These are phyloP conservation scores for Heliothis subflexa DNA, from an alignment of 1,140 invertebrate species.

Conservation along the genomic window DNA sequence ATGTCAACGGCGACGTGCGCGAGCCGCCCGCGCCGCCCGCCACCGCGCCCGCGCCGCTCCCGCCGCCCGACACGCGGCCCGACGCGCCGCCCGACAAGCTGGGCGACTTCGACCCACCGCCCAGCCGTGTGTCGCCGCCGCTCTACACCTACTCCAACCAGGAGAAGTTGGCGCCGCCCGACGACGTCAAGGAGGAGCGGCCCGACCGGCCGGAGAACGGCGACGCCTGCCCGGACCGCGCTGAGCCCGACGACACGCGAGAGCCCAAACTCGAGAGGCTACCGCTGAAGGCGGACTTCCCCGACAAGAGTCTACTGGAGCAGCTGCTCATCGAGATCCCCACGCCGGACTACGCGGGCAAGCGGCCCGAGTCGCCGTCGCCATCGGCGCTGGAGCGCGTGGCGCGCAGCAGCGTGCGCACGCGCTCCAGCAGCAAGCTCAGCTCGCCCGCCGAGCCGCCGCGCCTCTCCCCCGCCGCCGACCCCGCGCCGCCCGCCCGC, in stretches of 20 bases:
- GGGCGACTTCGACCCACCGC: conserved; percentile 88
- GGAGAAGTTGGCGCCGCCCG: conserved; percentile 83
- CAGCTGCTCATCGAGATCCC: conserved; percentile 93
- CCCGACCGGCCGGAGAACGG: conserved; percentile 68
- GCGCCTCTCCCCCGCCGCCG: conserved; percentile 87
- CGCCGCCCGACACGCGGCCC: conserved; percentile 15
- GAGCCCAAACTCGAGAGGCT: conserved; percentile 72
- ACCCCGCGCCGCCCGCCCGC: conserved; percentile 76
- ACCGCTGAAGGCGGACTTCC: conserved; percentile 84
- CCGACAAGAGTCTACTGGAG: conserved; percentile 89
- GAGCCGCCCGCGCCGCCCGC: conserved; percentile 43
- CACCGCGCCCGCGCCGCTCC: background rate
- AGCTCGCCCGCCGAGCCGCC: conserved; percentile 90
- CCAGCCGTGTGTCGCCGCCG: conserved; percentile 90
- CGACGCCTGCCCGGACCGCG: conserved; percentile 52
- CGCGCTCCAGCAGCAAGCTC: conserved; percentile 90
- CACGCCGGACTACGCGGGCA: conserved; percentile 86
- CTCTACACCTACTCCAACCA: conserved; percentile 93
- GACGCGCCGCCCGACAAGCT: conserved; percentile 60
- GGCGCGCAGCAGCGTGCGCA: conserved; percentile 87
- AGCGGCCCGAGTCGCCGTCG: conserved; percentile 84
- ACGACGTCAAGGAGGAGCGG: conserved; percentile 71
- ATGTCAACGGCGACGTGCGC: conserved; percentile 80
- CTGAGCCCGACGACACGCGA: conserved; percentile 62
- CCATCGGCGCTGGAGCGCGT: conserved; percentile 80